phyloP scores from a whole-genome alignment of 2,797 vertebrate genomes.

The Clarias laeviceps region DNA sequence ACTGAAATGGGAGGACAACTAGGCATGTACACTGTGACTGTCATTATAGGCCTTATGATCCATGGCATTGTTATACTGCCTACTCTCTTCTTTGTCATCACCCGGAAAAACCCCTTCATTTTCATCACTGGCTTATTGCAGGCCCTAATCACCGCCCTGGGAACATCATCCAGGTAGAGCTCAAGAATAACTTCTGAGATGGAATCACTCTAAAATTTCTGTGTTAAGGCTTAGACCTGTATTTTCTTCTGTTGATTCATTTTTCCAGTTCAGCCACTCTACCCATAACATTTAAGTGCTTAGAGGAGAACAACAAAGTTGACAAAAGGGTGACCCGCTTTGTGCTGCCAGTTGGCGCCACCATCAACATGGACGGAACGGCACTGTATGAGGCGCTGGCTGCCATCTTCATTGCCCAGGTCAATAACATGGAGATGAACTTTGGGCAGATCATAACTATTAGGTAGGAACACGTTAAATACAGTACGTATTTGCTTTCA shows the following conservation, averaged over 20 bases:
- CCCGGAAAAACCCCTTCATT: conserved; percentile 90
- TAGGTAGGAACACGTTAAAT: conserved; percentile 74
- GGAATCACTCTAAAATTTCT: not conserved
- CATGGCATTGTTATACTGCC: conserved; percentile 89
- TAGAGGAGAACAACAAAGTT: conserved; percentile 93
- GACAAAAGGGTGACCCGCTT: conserved; percentile 94
- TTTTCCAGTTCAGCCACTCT: conserved; percentile 90
- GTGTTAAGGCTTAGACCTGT: not conserved
- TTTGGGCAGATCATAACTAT: conserved; percentile 98
- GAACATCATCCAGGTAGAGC: conserved; percentile 92
- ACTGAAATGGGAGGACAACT: conserved; percentile 93
- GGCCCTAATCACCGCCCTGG: conserved; percentile 90
- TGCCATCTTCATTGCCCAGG: conserved; percentile 96
- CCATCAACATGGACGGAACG: conserved; percentile 97
- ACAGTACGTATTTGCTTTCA: not conserved
- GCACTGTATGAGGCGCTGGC: conserved; percentile 96
- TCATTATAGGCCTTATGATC: conserved; percentile 90
- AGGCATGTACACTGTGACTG: conserved; percentile 95
- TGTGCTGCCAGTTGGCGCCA: conserved; percentile 92
- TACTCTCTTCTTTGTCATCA: conserved; percentile 90
- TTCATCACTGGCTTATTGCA: conserved; percentile 93
- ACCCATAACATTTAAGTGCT: conserved; percentile 93
- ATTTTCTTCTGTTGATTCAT: not conserved
- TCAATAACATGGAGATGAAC: conserved; percentile 96
- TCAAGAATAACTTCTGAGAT: conserved; percentile 62